Percentiles rank a stretch among this genome's conserved stretches.
Conservation (phyloP, 2,797 vertebrate genomes). For the Myotis daubentonii region DNA sequence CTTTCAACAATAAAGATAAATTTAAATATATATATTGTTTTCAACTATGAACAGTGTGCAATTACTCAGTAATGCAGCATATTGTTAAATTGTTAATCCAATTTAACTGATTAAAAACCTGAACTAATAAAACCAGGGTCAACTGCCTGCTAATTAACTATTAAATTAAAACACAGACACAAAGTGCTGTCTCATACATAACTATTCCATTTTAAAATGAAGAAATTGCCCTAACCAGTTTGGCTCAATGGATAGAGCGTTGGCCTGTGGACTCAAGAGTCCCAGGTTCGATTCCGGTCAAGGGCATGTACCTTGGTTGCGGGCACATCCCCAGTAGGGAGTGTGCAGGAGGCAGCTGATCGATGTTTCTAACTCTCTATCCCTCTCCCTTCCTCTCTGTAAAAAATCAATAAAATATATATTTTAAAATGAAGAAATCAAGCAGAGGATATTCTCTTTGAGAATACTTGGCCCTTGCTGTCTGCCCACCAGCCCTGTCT, state of each 20-base stretch:
- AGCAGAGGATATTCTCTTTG: background rate
- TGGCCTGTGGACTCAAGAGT: no score
- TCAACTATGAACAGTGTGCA: slow-evolving; percentile 18
- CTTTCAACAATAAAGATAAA: no score
- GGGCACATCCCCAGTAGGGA: no score
- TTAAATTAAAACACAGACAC: background rate
- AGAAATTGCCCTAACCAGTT: background rate
- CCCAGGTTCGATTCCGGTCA: no score
- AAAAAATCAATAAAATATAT: no score
- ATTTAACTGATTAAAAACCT: slow-evolving; percentile 14
- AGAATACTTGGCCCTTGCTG: background rate
- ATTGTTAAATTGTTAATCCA: background rate
- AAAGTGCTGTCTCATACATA: background rate
- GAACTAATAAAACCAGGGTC: background rate
- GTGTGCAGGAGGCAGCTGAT: no score
- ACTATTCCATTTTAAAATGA: background rate
- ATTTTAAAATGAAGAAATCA: background rate
- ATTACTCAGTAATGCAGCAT: background rate
- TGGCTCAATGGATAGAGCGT: no score
- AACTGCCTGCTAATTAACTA: slow-evolving; percentile 21
- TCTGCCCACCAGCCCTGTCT: background rate
- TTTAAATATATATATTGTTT: background rate
- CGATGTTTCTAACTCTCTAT: no score
- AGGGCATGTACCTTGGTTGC: no score
- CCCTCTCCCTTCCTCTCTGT: no score